A percentile compares a stretch with the other conserved stretches of the same genome.
These are phyloP conservation scores for Pristionchus entomophagus DNA, from an alignment of 2,888 invertebrate genomes.

Conservation along the genomic window DNA sequence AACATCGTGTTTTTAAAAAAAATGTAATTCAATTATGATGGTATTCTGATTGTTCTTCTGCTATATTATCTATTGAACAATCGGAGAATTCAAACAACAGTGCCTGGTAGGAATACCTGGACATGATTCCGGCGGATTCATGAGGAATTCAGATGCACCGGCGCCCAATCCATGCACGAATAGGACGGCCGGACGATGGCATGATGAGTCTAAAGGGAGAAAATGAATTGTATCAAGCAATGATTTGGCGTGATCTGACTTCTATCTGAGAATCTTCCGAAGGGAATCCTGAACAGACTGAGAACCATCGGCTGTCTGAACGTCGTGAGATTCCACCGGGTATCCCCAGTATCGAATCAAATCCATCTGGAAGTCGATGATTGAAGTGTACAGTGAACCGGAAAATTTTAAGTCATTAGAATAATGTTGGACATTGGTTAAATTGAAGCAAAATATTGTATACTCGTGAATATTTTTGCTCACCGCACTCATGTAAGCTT, in stretches of 20 bases:
- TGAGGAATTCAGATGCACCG: neutral
- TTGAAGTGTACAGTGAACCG: too few relatives aligned
- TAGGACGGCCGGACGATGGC: neutral
- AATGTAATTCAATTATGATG: neutral
- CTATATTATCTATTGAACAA: too few relatives aligned
- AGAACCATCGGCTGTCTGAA: too few relatives aligned
- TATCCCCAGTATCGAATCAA: too few relatives aligned
- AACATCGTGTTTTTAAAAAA: too few relatives aligned
- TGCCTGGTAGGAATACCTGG: too few relatives aligned
- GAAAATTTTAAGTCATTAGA: neutral
- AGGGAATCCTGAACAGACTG: neutral
- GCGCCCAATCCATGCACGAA: neutral
- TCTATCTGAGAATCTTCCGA: neutral
- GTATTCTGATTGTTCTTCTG: neutral
- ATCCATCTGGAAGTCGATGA: too few relatives aligned
- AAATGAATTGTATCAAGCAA: neutral
- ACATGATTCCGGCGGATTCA: neutral
- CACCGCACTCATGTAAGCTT: too few relatives aligned
- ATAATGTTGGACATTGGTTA: neutral
- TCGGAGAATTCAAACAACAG: too few relatives aligned
- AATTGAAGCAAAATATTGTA: neutral
- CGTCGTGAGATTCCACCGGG: too few relatives aligned
- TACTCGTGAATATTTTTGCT: neutral
- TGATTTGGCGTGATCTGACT: neutral
- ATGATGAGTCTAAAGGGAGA: neutral